Conservation (phyloP, 2,888 invertebrate species). For the Eupithecia abbreviata region DNA sequence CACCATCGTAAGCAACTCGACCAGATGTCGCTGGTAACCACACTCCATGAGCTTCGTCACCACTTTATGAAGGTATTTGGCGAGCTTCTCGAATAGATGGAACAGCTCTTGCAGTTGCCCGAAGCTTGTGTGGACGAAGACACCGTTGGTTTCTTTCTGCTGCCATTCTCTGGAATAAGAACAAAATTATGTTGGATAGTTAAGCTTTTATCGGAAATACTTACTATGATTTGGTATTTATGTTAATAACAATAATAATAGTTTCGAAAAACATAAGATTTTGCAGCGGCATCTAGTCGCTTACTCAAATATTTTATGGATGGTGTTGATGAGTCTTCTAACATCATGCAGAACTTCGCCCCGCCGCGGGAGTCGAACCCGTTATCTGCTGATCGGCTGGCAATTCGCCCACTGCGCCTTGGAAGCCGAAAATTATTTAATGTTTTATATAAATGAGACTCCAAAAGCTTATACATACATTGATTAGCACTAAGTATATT, state of each 20-base stretch:
- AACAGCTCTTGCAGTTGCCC: constrained; percentile 83
- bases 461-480: too few species aligned
- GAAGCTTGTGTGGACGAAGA: constrained; percentile 85
- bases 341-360: background rate
- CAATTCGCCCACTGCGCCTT: background rate
- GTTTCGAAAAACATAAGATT: too few species aligned
- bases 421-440: background rate
- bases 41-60: constrained; percentile 85
- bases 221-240: background rate
- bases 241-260: background rate
- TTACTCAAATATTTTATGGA: background rate
- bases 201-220: background rate
- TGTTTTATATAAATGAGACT: background rate
- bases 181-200: background rate
- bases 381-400: background rate
- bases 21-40: constrained; percentile 87
- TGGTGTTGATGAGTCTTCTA: background rate
- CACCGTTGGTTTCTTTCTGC: constrained; percentile 70
- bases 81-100: constrained; percentile 84
- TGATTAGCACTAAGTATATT: too few species aligned
- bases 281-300: background rate
- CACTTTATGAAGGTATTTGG: constrained; percentile 85
- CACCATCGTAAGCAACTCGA: constrained; percentile 86
- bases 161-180: constrained; percentile 82
- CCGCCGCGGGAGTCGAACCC: background rate